phyloP scores from a whole-genome alignment of 1,140 invertebrate genomes.

The Drosophila tropicalis region DNA sequence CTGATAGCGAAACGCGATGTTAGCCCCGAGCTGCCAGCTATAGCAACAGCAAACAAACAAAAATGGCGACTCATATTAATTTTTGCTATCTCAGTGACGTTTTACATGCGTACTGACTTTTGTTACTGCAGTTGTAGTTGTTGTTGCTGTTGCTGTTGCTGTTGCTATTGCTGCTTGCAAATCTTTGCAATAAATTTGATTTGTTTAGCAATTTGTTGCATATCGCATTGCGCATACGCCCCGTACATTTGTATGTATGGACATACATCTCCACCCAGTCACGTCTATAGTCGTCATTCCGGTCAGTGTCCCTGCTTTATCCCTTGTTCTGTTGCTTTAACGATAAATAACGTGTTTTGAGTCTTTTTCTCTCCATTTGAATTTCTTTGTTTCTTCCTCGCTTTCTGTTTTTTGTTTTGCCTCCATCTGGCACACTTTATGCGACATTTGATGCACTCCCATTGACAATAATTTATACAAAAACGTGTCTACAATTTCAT shows the following conservation, averaged over 20 bases:
- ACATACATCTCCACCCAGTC: conserved; percentile 66
- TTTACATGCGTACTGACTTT: conserved; percentile 60
- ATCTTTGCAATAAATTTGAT: conserved; percentile 76
- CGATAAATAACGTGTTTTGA: conserved; percentile 66
- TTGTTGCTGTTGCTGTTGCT: conserved; percentile 16
- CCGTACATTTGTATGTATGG: conserved; percentile 28
- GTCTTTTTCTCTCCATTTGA: conserved; percentile 19
- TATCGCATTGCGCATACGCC: conserved; percentile 80
- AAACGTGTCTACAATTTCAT: conserved; percentile 49
- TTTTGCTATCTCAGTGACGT: conserved; percentile 66
- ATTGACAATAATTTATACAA: conserved; percentile 78
- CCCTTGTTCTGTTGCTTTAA: conserved; percentile 62
- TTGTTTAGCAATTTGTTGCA: conserved; percentile 82
- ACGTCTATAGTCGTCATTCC: conserved; percentile 47
- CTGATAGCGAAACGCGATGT: conserved; percentile 56
- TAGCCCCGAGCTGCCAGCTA: conserved; percentile 24
- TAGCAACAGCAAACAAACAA: conserved; percentile 34
- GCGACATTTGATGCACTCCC: conserved; percentile 70
- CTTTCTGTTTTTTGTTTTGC: conserved; percentile 40
- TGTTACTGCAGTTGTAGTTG: conserved; percentile 31
- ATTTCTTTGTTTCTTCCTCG: conserved; percentile 10
- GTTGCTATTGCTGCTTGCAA: conserved; percentile 32
- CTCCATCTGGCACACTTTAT: conserved; percentile 53
- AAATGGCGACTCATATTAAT: conserved; percentile 67
- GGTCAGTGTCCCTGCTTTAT: conserved; percentile 4